These are phyloP conservation scores for Silurus aristotelis DNA, from an alignment of 2,797 vertebrate genomes.

Conservation along the genomic window DNA sequence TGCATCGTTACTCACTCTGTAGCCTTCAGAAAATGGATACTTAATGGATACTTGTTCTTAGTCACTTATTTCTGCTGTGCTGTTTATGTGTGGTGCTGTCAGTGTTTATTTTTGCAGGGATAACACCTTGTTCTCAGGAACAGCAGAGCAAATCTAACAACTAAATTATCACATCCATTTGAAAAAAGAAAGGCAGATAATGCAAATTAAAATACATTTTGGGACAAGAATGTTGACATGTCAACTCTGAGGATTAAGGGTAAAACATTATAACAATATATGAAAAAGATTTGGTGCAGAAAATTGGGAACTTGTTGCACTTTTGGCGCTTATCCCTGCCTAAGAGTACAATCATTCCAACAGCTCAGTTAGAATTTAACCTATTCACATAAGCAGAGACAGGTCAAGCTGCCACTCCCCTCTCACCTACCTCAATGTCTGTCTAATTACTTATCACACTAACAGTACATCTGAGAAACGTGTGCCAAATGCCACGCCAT, in stretches of 20 bases:
- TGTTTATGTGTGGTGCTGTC: conserved; percentile 67
- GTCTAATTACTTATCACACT: conserved; percentile 59
- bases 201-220: background rate
- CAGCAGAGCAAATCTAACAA: conserved; percentile 13
- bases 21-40: conserved; percentile 11
- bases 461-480: conserved; percentile 56
- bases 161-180: conserved; percentile 30
- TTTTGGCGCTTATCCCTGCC: conserved; percentile 62
- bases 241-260: background rate
- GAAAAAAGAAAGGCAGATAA: background rate
- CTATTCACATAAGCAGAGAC: conserved; percentile 60
- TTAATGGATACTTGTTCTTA: background rate
- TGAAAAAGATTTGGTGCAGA: conserved; percentile 9
- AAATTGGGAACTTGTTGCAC: conserved; percentile 59
- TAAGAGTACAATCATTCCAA: conserved; percentile 58
- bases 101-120: conserved; percentile 67
- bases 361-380: conserved; percentile 66
- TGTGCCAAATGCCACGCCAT: conserved; percentile 54
- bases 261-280: background rate
- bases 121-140: conserved; percentile 41
- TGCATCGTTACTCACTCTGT: conserved; percentile 23
- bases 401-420: conserved; percentile 59
- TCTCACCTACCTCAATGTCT: conserved; percentile 63
- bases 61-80: background rate
- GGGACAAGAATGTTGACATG: conserved; percentile 15